phyloP scores from a whole-genome alignment of 2,113 vertebrate genomes.

The Struthidea cinerea region DNA sequence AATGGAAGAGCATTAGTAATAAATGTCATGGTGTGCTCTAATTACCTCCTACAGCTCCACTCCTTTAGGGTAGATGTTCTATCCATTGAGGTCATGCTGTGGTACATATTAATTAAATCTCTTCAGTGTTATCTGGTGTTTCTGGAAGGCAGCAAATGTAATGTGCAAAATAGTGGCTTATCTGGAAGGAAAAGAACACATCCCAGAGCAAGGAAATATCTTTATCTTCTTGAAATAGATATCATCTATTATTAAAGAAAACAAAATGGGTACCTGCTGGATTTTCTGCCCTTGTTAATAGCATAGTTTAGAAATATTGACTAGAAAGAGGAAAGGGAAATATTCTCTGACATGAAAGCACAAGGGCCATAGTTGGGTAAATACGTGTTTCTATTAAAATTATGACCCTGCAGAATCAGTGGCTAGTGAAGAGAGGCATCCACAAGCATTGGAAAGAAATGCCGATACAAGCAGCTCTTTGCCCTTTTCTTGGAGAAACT shows the following conservation, averaged over 20 bases:
- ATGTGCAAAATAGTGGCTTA: constrained; percentile 20
- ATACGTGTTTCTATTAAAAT: background rate
- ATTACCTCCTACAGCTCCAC: constrained; percentile 44
- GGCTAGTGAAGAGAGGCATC: background rate
- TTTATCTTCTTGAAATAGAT: constrained; percentile 44
- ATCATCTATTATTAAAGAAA: constrained; percentile 9
- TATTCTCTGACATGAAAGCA: background rate
- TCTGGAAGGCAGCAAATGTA: constrained; percentile 24
- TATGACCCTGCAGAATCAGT: background rate
- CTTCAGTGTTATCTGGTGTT: constrained; percentile 39
- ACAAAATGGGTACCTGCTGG: background rate
- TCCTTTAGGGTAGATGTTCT: constrained; percentile 41
- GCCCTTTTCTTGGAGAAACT: background rate
- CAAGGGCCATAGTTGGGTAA: background rate
- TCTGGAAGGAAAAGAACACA: constrained; percentile 8
- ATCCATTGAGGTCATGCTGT: constrained; percentile 31
- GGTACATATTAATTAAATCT: constrained; percentile 60
- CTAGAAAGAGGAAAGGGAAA: background rate
- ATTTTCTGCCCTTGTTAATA: background rate
- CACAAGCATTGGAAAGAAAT: background rate
- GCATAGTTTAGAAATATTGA: background rate
- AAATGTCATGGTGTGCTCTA: constrained; percentile 50
- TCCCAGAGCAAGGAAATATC: constrained; percentile 9
- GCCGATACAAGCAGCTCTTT: background rate
- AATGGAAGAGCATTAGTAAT: constrained; percentile 54